Base-by-base conservation (phyloP, 2,888 invertebrate species). In the Habroteleia sp. region DNA sequence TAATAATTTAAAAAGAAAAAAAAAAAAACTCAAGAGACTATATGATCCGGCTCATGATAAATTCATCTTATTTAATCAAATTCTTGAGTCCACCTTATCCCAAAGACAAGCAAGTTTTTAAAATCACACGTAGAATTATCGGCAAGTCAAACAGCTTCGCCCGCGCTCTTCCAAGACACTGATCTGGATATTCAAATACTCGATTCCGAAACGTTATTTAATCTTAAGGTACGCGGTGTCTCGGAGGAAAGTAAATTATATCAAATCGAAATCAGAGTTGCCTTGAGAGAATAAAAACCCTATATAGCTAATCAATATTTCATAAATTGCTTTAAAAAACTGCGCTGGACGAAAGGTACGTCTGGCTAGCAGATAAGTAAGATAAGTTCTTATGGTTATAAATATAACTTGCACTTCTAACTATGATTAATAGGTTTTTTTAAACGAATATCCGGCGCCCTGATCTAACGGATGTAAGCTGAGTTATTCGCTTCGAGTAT, bases 351-450 rank as follows among this genome's bases (percentile, higher is more conserved):
- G 11, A 39, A 56, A 54, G 66, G 56, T 66, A 56, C 66, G 66
- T 31, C 65, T 27, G 37, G 35, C 44, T 39, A 52, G 33, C 42
- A 27, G 63, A 65, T 65, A 65, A 54, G 65, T 54, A 65, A 66
- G 54, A 56, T 54, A 66, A 56, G 66, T 66, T 66, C 56, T 10
- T 31, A 33, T 17, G 20, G 54, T 54, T 46, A 54, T 35, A 44
- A 37, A 54, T 46, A 39, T 44, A 54, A 44, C 44, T 44, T 14
- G 27, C 52, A 37, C 52, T 65, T 52, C 65, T 65, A 52, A 65
- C 42, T 65, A 65, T 65, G 65, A 65, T 65, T 65, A 52, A 65
- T 65, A 44, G 27, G 42, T 39, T 48, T 62, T 52, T 52, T 42
- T 1, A 35, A 41, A n/a, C 16, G 42, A 41, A 50, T 63, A 42